Conservation (phyloP, 2,113 vertebrate genomes). For the Anser cygnoides region DNA sequence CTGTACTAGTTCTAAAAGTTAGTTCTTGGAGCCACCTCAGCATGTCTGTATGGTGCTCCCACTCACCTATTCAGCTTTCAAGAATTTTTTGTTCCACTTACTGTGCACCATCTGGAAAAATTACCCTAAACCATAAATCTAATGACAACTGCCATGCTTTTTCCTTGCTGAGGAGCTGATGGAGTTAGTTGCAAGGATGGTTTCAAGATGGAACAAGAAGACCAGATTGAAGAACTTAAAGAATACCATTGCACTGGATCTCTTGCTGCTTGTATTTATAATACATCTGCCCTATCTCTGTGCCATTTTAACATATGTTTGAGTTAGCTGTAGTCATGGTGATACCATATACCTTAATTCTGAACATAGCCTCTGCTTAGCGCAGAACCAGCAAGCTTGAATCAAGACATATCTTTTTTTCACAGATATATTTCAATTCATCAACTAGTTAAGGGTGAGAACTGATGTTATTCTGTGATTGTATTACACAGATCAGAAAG, state of each 20-base stretch:
- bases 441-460: background rate
- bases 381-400: background rate
- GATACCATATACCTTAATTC: background rate
- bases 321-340: background rate
- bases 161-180: background rate
- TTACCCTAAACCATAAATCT: constrained; percentile 31
- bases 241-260: background rate
- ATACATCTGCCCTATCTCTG: background rate
- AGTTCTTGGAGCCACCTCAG: background rate
- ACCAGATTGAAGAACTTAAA: background rate
- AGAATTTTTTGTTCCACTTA: constrained; percentile 8
- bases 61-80: background rate
- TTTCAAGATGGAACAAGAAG: background rate
- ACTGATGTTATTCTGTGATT: background rate
- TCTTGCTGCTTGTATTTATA: background rate
- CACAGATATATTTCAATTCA: background rate
- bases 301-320: background rate
- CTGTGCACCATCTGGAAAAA: constrained; percentile 43
- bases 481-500: background rate
- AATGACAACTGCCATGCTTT: background rate
- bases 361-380: background rate
- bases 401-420: background rate
- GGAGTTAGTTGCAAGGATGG: background rate
- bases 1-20: background rate
- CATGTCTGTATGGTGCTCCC: background rate